These are phyloP conservation scores for Mastomys coucha DNA, from an alignment of 2,113 vertebrate genomes.

Conservation along the genomic window DNA sequence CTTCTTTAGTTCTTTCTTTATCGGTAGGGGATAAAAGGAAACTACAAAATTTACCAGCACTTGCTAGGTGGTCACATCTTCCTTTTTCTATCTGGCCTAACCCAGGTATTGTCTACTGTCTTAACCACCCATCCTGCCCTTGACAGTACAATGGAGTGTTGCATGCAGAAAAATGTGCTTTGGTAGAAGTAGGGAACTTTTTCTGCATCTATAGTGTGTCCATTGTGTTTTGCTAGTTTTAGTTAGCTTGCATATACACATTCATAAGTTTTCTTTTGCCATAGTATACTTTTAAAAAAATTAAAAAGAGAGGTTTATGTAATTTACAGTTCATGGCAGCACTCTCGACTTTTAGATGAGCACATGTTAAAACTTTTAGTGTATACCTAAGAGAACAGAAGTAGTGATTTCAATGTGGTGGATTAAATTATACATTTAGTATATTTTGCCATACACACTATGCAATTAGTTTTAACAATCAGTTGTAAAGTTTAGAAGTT, in stretches of 20 bases:
- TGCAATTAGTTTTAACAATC: not conserved
- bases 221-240: slow-evolving; percentile 31
- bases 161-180: slow-evolving; percentile 65
- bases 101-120: slow-evolving; percentile 85
- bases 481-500: not conserved
- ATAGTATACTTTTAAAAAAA: slow-evolving; percentile 9
- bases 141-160: slow-evolving; percentile 75
- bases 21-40: slow-evolving; percentile 74
- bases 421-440: not conserved
- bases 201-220: slow-evolving; percentile 30
- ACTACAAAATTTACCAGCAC: slow-evolving; percentile 83
- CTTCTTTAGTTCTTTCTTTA: not conserved
- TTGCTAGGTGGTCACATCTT: slow-evolving; percentile 86
- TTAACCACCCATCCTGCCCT: slow-evolving; percentile 77
- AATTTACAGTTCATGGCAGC: slow-evolving; percentile 51
- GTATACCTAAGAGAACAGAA: not conserved
- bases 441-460: not conserved
- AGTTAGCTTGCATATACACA: not conserved
- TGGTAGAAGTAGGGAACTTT: slow-evolving; percentile 69
- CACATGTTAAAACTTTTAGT: not conserved
- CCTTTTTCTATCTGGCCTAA: slow-evolving; percentile 77
- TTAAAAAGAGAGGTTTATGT: slow-evolving; percentile 64
- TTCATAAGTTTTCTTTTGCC: slow-evolving; percentile 20
- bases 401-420: not conserved
- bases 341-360: slow-evolving; percentile 16